Evolutionary conservation across 2,888 invertebrate species (phyloP), one percentile per base, ranked within the genome.

Genomic region (Drosophila subquinaria): DNA sequence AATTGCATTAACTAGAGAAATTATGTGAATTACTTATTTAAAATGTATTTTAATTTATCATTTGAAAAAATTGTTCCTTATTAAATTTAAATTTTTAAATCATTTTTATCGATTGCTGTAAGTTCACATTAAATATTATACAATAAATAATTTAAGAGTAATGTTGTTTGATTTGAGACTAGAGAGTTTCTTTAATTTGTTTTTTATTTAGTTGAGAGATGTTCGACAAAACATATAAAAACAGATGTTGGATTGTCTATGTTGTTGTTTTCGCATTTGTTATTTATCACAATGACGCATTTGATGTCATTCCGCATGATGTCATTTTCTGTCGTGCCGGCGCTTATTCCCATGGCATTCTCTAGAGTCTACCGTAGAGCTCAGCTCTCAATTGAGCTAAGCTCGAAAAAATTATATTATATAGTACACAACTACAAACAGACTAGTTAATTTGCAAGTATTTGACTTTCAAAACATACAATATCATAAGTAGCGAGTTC

Each of bases 291-390:
- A 72, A 65, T 62, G 42, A 59, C 74, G 67, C 77, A 80, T 68
- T 70, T 59, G 56, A 59, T 59, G 60, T 50, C 50, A 60, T 33
- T 72, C 72, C 59, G 76, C 62, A 86, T 86, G 86, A 86, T 88
- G 87, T 86, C 86, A 86, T 84, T 67, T 59, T 38, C 30, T 55
- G 55, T 52, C 59, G 23, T 59, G 72, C 69, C 69, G 45, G 43
- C 56, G 45, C 72, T 57, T 40, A 60, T 13, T 43, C 27, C 42
- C 42, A 51, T 53, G 62, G 60, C 40, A 61, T 67, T 47, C 62
- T 78, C 59, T 51, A 55, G 33, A 23, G 10, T 42, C 33, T 42
- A 13, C 5, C 23, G 17, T 3, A 53, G 42, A 69, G n/a, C 48
- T 15, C 15, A 20, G 60, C 45, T 45, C 50, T 11, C 20, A 35